Evolutionary conservation across 2,113 vertebrate genomes (phyloP).

Genomic region (Lasiurus cinereus): DNA sequence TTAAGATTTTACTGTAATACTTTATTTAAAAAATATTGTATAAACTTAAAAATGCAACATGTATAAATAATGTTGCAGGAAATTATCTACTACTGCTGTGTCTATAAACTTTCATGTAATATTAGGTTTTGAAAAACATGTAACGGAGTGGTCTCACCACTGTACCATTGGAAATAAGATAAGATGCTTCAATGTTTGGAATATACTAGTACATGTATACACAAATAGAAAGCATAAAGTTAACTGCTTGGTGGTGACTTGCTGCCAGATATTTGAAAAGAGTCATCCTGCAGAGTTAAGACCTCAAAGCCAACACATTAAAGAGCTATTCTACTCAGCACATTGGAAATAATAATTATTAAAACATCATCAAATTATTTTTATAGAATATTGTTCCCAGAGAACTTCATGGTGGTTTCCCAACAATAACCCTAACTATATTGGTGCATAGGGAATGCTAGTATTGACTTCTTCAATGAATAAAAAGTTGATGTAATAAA

Average conservation of each 20-base stretch:
- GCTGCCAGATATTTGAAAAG: slow-evolving; percentile 2
- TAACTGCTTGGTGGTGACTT: slow-evolving; percentile 13
- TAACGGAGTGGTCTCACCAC: neutral
- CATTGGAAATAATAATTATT: slow-evolving; percentile 67
- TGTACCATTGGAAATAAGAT: slow-evolving; percentile 11
- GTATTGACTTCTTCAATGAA: slow-evolving; percentile 62
- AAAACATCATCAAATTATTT: slow-evolving; percentile 75
- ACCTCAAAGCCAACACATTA: slow-evolving; percentile 51
- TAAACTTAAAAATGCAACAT: neutral
- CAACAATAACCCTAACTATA: slow-evolving; percentile 54
- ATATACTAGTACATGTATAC: neutral
- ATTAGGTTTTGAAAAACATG: slow-evolving; percentile 47
- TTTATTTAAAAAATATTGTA: neutral
- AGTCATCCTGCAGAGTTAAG: slow-evolving; percentile 49
- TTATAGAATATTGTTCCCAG: slow-evolving; percentile 71
- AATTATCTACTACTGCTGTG: neutral
- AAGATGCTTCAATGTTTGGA: neutral
- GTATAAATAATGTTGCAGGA: neutral
- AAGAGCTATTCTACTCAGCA: slow-evolving; percentile 63
- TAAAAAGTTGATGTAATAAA: slow-evolving; percentile 69
- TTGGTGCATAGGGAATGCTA: slow-evolving; percentile 61
- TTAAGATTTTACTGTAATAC: neutral
- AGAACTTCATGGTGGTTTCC: slow-evolving; percentile 49
- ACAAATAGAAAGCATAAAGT: neutral
- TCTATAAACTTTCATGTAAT: neutral